Evolutionary conservation across 1,140 invertebrate species (phyloP), one percentile per base, ranked within the genome.

Genomic region (Plectus sambesii): DNA sequence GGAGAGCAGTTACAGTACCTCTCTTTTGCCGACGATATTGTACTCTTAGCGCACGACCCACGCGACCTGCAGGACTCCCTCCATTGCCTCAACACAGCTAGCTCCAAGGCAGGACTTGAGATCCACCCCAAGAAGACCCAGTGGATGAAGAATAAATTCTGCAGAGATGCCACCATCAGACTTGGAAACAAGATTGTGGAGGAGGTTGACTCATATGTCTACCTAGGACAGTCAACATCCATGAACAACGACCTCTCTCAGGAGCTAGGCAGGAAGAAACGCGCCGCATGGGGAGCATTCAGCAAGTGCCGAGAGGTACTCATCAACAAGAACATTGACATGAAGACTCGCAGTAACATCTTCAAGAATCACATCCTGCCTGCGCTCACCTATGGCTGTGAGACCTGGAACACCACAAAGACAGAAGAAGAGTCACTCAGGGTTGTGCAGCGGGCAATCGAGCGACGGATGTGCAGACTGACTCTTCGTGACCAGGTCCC

Each of bases 21-120:
- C 5, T 63, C 60, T 0, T 70, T 69, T 42, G 67, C 68, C 5
- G 66, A 70, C 36, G 68, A 70, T 47, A 6, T 69, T 8, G 55
- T 63, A 5, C 23, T 69, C 15, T 2, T 54, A 0, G 49, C 65
- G 2, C 36, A 37, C 0, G 48, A 50, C 5, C 9, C 27, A 23
- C n/a, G 19, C 27, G 55, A 47, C 3, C 49, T 68, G 2, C 20
- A 53, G 26, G 5, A 1, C 5, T 24, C 29, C 19, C 24, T 46
- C 15, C 25, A 46, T 9, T 49, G 29, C 5, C 43, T 48, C 5
- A 19, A 17, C 15, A 15, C 5, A n/a, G 47, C 19, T 25, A 15
- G 15, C 5, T 19, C 19, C 20, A 15, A 46, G 5, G 17, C 26
- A 17, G 47, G 47, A 1, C 44, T 48, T 22, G 44, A 48, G 50